A percentile compares a stretch with the other conserved stretches of the same genome.
Conservation (phyloP, 2,797 vertebrate genomes). For the Salmo trutta region DNA sequence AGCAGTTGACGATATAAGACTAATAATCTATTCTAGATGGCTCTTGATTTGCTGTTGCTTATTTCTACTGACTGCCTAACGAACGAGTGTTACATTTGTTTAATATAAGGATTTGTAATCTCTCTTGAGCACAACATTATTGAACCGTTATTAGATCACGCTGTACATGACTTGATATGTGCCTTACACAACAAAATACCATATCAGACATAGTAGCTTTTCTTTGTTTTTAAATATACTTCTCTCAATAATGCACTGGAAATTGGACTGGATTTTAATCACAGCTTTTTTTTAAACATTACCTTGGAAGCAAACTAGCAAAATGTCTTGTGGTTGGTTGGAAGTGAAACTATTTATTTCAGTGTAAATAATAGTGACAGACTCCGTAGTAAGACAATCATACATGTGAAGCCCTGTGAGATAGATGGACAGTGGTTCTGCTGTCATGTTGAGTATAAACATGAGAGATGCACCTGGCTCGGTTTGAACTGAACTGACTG, state of each 20-base stretch:
- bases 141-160: not conserved
- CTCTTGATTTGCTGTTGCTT: conserved; percentile 2
- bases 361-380: not conserved
- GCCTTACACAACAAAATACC: not conserved
- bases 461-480: conserved; percentile 41
- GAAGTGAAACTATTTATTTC: not conserved
- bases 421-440: not conserved
- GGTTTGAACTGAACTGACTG: conserved; percentile 9
- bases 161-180: not conserved
- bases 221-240: not conserved
- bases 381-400: not conserved
- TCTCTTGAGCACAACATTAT: not conserved
- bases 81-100: not conserved
- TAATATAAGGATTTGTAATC: not conserved
- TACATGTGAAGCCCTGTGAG: not conserved
- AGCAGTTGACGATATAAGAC: conserved; percentile 4
- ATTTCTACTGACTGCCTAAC: not conserved
- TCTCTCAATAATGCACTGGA: conserved; percentile 51
- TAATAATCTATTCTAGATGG: not conserved
- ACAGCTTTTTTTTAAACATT: not conserved
- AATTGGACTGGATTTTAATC: conserved; percentile 29
- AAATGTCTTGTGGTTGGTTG: not conserved
- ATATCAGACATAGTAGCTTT: not conserved
- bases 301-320: not conserved
- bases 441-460: not conserved